Evolutionary conservation across 2,888 invertebrate genomes (phyloP), one percentile per base, ranked within the genome.

Genomic region (Pteria penguin): DNA sequence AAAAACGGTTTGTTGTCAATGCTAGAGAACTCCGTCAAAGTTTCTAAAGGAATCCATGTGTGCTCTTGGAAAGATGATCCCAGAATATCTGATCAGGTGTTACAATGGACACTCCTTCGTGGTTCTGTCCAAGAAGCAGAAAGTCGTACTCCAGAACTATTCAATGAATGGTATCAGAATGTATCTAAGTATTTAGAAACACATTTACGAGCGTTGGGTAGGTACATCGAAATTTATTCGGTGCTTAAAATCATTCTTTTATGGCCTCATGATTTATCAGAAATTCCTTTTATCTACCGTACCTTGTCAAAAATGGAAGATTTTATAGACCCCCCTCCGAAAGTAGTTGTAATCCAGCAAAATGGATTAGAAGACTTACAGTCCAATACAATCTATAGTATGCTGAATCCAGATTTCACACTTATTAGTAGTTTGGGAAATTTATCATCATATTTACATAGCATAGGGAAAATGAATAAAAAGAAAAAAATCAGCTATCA

Each of bases 101-200:
- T 81, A 0, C 52, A 57, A 5, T 83, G 83, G 83, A 78, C 78
- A 61, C 80, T 79, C 57, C 62, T 81, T 54, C 67, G 81, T n/a
- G 83, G 83, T 4, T 45, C 76, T 33, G n/a, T 65, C 27, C 81
- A 85, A 24, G 65, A 75, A n/a, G 82, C 83, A 11, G 84, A 82
- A n/a, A 80, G 83, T 52, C 22, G 62, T 22, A 65, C 67, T 2
- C n/a, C 63, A 66, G 60, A 65, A 2, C 76, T 82, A 36, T 65
- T 72, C 0, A 58, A 27, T 22, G 27, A 61, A 4, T 85, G 85
- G 86, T 66, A 78, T 27, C 62, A 75, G 36, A 52, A 72, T 52
- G 75, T 75, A 2, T 67, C 67, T 8, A 55, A 22, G 22, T 45
- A 63, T 18, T 4, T 84, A 4, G 68, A 80, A 8, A 54, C 62